These are phyloP conservation scores for Temnopleurus reevesii DNA, from an alignment of 53 echinoderm and acorn worm genomes.

Conservation along the genomic window DNA sequence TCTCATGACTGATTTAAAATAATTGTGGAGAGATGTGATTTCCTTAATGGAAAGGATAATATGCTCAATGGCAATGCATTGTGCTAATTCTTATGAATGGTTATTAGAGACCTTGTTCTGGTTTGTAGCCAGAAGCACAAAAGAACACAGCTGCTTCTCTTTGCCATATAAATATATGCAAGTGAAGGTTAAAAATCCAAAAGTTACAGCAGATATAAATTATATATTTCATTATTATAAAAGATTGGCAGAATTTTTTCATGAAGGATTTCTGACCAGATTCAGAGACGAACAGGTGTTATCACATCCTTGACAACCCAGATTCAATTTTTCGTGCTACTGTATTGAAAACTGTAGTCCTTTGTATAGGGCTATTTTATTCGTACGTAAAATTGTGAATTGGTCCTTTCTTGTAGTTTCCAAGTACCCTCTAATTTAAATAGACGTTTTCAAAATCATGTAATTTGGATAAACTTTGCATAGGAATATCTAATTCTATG, in stretches of 20 bases:
- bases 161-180: background rate
- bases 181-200: background rate
- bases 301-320: background rate
- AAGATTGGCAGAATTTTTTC: background rate
- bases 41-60: background rate
- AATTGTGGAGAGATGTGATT: background rate
- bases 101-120: background rate
- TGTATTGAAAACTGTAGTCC: no score
- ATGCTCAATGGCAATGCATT: background rate
- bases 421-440: no score
- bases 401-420: no score
- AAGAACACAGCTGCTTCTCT: background rate
- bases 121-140: background rate
- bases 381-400: no score
- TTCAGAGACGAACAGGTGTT: background rate
- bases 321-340: background rate
- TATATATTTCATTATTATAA: conserved; percentile 1
- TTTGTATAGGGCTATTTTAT: no score
- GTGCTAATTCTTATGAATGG: background rate
- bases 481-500: no score
- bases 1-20: no score
- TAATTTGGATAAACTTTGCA: no score
- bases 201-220: background rate
- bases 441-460: no score
- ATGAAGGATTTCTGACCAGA: background rate